phyloP scores from a whole-genome alignment of 2,113 vertebrate genomes.

The Burhinus oedicnemus region DNA sequence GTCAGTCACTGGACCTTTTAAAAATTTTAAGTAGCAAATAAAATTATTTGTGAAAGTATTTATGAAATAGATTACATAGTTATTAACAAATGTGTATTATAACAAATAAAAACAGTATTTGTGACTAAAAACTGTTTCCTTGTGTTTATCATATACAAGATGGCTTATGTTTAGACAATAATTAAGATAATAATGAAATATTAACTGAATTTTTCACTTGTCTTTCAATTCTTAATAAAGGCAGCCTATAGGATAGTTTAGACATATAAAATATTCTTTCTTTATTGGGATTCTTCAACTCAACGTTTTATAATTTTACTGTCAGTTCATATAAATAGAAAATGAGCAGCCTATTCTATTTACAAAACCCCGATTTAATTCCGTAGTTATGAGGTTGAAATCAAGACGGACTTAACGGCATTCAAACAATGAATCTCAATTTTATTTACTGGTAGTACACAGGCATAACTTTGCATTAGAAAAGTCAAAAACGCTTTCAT shows the following conservation, averaged over 20 bases:
- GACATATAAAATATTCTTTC: neutral
- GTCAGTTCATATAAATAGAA: neutral
- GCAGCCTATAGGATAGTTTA: neutral
- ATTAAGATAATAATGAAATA: neutral
- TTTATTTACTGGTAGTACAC: conserved; percentile 15
- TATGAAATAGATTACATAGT: too few relatives aligned
- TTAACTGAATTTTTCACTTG: neutral
- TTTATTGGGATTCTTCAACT: neutral
- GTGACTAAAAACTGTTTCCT: neutral
- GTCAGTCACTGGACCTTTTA: too few relatives aligned
- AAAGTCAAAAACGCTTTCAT: conserved; percentile 51
- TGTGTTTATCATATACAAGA: neutral
- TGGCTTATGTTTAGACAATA: neutral
- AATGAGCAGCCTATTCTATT: neutral
- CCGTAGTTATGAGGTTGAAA: conserved; percentile 21
- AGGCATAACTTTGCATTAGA: conserved; percentile 23
- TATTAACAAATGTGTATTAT: neutral
- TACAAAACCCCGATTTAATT: neutral
- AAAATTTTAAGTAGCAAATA: too few relatives aligned
- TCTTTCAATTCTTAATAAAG: conserved; percentile 9
- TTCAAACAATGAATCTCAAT: conserved; percentile 31
- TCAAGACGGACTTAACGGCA: conserved; percentile 6
- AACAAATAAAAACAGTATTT: neutral
- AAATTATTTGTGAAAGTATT: too few relatives aligned
- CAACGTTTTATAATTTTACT: neutral